Evolutionary conservation across 2,888 invertebrate species (phyloP).

Genomic region (Anoncus sp.): DNA sequence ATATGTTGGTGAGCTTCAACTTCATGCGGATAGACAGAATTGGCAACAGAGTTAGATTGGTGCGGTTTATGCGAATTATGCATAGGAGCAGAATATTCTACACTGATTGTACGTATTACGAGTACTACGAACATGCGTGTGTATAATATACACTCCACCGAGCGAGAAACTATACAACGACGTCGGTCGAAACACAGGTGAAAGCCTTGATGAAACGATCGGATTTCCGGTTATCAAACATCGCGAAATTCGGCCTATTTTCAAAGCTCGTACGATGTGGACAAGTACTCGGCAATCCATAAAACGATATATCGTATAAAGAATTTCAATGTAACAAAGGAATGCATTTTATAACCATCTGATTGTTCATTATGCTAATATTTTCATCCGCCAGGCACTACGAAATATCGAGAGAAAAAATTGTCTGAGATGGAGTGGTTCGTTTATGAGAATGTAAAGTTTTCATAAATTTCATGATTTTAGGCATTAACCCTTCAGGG

Average conservation of each 20-base stretch:
- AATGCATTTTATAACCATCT: too few relatives aligned
- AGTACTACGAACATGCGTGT: not conserved
- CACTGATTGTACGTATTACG: slow-evolving; percentile 19
- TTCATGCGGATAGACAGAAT: slow-evolving; percentile 2
- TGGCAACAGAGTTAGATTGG: not conserved
- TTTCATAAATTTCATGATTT: too few relatives aligned
- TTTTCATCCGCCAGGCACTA: too few relatives aligned
- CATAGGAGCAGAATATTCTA: slow-evolving; percentile 20
- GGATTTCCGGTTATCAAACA: slow-evolving; percentile 34
- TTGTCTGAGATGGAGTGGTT: too few relatives aligned
- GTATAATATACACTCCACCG: not conserved
- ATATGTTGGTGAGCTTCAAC: slow-evolving; percentile 5
- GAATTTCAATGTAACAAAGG: too few relatives aligned
- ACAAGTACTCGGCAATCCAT: not conserved
- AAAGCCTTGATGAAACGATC: slow-evolving; percentile 24
- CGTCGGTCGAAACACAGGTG: not conserved
- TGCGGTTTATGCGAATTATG: slow-evolving; percentile 36
- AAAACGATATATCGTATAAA: not conserved
- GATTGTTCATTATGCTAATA: too few relatives aligned
- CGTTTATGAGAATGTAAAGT: too few relatives aligned
- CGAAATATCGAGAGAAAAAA: too few relatives aligned
- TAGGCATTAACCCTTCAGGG: too few relatives aligned
- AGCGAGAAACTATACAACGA: slow-evolving; percentile 7
- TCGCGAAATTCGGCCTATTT: not conserved
- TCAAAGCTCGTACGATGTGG: slow-evolving; percentile 24